Evolutionary conservation across 2,888 invertebrate genomes (phyloP).

Genomic region (Xanthorhoe spadicearia): DNA sequence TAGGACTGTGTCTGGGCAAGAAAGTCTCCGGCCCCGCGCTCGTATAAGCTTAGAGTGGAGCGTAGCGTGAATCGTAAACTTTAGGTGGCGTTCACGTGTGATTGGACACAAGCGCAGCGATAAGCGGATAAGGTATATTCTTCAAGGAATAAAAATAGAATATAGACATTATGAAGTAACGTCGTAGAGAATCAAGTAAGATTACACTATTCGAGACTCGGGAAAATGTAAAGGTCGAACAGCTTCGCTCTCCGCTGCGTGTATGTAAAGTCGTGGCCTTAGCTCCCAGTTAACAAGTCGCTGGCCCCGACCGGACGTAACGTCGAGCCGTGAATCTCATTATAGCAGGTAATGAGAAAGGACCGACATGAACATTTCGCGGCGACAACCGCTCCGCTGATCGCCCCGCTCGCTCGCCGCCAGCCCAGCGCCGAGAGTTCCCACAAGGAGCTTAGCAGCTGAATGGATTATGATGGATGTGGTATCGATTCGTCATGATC

Average conservation of each 20-base stretch:
- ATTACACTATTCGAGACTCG: not conserved
- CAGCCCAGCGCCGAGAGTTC: conserved; percentile 24
- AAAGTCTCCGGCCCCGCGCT: conserved; percentile 31
- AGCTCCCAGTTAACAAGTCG: conserved; percentile 29
- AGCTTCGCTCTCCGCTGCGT: conserved; percentile 10
- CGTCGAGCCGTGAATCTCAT: conserved; percentile 36
- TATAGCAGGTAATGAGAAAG: conserved; percentile 33
- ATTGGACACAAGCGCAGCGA: conserved; percentile 26
- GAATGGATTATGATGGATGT: conserved; percentile 44
- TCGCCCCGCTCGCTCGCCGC: conserved; percentile 19
- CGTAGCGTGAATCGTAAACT: conserved; percentile 36
- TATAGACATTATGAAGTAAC: no score
- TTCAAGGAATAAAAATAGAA: no score
- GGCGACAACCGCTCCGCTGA: conserved; percentile 18
- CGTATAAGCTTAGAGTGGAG: conserved; percentile 37
- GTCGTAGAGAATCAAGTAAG: not conserved
- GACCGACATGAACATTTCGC: conserved; percentile 11
- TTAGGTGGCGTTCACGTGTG: conserved; percentile 13
- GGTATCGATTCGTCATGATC: conserved; percentile 42
- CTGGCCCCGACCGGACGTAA: conserved; percentile 32
- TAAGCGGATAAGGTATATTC: conserved; percentile 1
- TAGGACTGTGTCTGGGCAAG: conserved; percentile 41
- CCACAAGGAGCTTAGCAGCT: conserved; percentile 38
- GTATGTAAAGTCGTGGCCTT: conserved; percentile 11
- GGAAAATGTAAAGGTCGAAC: not conserved